Conservation (phyloP, 2,888 invertebrate species). For the Drosophila setosimentum region DNA sequence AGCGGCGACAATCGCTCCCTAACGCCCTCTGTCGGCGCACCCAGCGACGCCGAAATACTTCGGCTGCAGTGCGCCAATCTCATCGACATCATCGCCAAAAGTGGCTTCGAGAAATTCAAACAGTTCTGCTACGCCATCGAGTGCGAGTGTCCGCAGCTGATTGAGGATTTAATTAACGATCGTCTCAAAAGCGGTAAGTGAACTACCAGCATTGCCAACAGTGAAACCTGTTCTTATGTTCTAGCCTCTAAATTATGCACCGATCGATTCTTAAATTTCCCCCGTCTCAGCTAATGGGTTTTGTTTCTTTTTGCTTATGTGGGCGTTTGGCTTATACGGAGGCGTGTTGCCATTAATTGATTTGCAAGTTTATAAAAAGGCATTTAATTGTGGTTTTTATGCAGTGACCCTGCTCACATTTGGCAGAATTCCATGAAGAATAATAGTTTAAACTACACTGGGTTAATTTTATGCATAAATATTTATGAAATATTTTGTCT, state of each 20-base stretch:
- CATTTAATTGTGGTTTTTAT: conserved; percentile 20
- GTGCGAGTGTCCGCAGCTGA: conserved; percentile 88
- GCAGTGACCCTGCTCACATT: conserved; percentile 44
- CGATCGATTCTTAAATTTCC: conserved; percentile 64
- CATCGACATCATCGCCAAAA: conserved; percentile 88
- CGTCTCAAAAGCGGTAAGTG: conserved; percentile 86
- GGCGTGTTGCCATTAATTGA: conserved; percentile 43
- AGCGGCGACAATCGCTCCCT: conserved; percentile 83
- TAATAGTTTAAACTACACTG: neutral
- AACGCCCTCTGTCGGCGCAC: conserved; percentile 76
- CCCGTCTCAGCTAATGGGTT: conserved; percentile 63
- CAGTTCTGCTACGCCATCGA: conserved; percentile 88
- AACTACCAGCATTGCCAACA: conserved; percentile 26
- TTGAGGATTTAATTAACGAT: conserved; percentile 88
- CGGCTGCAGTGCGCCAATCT: conserved; percentile 87
- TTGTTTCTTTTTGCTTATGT: conserved; percentile 34
- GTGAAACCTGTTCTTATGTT: conserved; percentile 62
- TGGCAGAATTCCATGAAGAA: conserved; percentile 13
- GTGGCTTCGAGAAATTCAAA: conserved; percentile 87
- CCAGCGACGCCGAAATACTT: conserved; percentile 82
- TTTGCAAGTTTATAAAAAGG: conserved; percentile 32
- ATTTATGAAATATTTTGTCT: neutral
- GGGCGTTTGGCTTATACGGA: conserved; percentile 42
- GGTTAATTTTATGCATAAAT: neutral
- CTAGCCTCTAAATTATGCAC: conserved; percentile 71